Conservation (phyloP, 2,888 invertebrate species). For the Mythimna pallens region DNA sequence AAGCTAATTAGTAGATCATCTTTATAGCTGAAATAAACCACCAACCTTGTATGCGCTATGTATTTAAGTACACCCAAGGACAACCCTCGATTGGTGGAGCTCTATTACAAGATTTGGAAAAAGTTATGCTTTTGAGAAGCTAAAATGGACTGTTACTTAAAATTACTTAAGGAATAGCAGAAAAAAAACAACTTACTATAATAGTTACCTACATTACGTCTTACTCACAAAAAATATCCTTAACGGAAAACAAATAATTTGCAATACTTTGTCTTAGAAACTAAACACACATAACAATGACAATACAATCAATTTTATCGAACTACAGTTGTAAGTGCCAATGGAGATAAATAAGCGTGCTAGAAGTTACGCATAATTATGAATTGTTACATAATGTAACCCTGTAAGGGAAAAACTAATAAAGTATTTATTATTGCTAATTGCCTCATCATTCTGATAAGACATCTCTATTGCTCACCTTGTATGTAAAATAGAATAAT, state of each 20-base stretch:
- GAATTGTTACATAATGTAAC: background rate
- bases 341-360: constrained; percentile 7
- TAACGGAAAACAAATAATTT: background rate
- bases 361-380: constrained; percentile 13
- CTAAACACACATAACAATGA: constrained; percentile 1
- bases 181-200: background rate
- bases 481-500: background rate
- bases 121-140: too few species aligned
- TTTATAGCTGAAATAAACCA: too few species aligned
- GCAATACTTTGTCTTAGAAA: background rate
- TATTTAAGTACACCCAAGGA: too few species aligned
- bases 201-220: background rate
- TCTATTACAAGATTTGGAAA: too few species aligned
- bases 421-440: constrained; percentile 27
- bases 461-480: constrained; percentile 14
- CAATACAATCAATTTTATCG: constrained; percentile 4
- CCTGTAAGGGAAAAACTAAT: background rate
- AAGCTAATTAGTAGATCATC: too few species aligned
- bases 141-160: too few species aligned
- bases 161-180: too few species aligned
- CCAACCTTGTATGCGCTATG: too few species aligned
- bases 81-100: too few species aligned
- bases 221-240: background rate
- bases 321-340: background rate
- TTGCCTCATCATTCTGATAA: constrained; percentile 19